Evolutionary conservation across 2,113 vertebrate genomes (phyloP).

Genomic region (Anas platyrhynchos): DNA sequence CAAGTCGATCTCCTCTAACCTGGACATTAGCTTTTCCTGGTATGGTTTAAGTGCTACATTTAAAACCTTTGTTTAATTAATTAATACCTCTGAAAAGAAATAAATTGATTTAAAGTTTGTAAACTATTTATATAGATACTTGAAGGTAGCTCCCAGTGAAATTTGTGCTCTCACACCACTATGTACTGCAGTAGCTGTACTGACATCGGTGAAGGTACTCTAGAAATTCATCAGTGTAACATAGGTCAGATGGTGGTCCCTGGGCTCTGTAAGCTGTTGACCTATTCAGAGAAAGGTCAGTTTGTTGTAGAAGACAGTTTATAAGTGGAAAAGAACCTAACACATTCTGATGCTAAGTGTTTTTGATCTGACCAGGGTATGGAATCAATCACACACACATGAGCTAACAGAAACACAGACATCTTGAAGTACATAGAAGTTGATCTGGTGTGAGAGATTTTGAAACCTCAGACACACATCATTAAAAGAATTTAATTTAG

Average conservation of each 20-base stretch:
- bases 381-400: not conserved
- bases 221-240: not conserved
- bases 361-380: not conserved
- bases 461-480: not conserved
- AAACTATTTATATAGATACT: not conserved
- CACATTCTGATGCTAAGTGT: not conserved
- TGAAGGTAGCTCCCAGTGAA: not conserved
- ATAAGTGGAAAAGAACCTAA: not conserved
- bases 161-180: not conserved
- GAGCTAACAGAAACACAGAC: not conserved
- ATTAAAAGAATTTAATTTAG: not conserved
- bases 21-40: not conserved
- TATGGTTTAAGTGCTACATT: not conserved
- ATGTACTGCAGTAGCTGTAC: not conserved
- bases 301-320: constrained; percentile 25
- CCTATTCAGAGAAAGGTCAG: constrained; percentile 64
- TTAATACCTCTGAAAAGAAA: not conserved
- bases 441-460: not conserved
- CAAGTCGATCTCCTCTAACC: not conserved
- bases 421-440: not conserved
- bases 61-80: constrained; percentile 8
- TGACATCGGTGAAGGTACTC: not conserved
- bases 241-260: constrained; percentile 34
- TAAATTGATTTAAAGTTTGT: not conserved
- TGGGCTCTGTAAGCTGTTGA: constrained; percentile 24